These are phyloP conservation scores for Busseola fusca DNA, from an alignment of 2,888 invertebrate genomes.

Conservation along the genomic window DNA sequence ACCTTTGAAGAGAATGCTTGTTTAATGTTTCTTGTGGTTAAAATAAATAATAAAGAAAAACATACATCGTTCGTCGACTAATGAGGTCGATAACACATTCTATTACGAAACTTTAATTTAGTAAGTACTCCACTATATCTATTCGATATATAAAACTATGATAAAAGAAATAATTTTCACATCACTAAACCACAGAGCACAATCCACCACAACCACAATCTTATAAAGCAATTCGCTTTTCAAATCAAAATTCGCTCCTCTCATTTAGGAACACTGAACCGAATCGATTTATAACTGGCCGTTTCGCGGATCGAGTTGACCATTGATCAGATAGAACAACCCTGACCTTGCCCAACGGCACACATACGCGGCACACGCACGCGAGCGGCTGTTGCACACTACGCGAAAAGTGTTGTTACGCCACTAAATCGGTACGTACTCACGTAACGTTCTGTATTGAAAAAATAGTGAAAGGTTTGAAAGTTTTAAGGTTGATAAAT, in stretches of 20 bases:
- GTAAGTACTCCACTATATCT: slow-evolving; percentile 26
- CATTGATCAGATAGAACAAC: slow-evolving; percentile 86
- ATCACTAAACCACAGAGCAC: slow-evolving; percentile 6
- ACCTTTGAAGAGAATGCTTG: slow-evolving; percentile 67
- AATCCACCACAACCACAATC: not conserved
- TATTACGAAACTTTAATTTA: slow-evolving; percentile 35
- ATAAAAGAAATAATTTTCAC: slow-evolving; percentile 10
- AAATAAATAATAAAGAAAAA: slow-evolving; percentile 64
- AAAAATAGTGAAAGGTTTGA: slow-evolving; percentile 27
- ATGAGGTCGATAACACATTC: slow-evolving; percentile 51
- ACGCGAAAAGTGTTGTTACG: slow-evolving; percentile 63
- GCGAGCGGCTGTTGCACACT: slow-evolving; percentile 74
- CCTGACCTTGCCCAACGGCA: slow-evolving; percentile 88
- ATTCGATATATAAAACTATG: slow-evolving; percentile 14
- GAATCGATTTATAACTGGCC: slow-evolving; percentile 72
- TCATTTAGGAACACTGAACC: slow-evolving; percentile 59
- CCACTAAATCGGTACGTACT: slow-evolving; percentile 50
- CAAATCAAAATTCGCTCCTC: slow-evolving; percentile 46
- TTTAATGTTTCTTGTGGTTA: slow-evolving; percentile 61
- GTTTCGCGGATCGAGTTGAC: slow-evolving; percentile 82
- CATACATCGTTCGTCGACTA: slow-evolving; percentile 49
- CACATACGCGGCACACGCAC: slow-evolving; percentile 79
- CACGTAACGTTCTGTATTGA: slow-evolving; percentile 46
- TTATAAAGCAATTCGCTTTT: slow-evolving; percentile 17
- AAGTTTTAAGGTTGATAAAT: slow-evolving; percentile 16